Percentiles rank a stretch among this genome's conserved stretches.
Evolutionary conservation across 1,140 invertebrate species (phyloP).

Genomic region (Trichoplusia ni): DNA sequence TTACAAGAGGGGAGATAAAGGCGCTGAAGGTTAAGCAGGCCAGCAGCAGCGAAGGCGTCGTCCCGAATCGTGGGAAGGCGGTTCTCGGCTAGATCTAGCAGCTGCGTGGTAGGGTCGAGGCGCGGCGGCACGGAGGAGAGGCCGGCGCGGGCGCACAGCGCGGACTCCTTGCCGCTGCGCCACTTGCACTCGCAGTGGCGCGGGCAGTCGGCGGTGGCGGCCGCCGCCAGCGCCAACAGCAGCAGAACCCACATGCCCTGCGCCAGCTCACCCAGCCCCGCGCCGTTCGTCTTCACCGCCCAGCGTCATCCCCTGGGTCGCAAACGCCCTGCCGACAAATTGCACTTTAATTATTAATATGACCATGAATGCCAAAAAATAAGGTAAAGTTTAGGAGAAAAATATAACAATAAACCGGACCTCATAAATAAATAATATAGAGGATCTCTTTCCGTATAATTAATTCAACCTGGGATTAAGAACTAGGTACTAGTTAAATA

Average conservation of each 20-base stretch:
- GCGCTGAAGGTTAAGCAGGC: slow-evolving; percentile 90
- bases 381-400: too few relatives aligned
- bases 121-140: slow-evolving; percentile 86
- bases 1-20: slow-evolving; percentile 86
- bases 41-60: slow-evolving; percentile 87
- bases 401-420: too few relatives aligned
- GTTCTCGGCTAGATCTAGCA: slow-evolving; percentile 89
- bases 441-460: too few relatives aligned
- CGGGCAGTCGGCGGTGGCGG: slow-evolving; percentile 84
- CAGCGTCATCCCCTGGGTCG: slow-evolving; percentile 64
- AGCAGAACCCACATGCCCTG: slow-evolving; percentile 74
- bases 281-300: slow-evolving; percentile 64
- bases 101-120: slow-evolving; percentile 88
- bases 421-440: too few relatives aligned
- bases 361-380: too few relatives aligned
- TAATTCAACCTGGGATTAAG: too few relatives aligned
- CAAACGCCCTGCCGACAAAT: slow-evolving; percentile 53
- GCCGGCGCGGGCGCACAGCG: slow-evolving; percentile 87
- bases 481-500: too few relatives aligned
- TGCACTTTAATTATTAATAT: not conserved
- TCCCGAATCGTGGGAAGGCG: slow-evolving; percentile 84
- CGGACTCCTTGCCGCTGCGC: slow-evolving; percentile 92
- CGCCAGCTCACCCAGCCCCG: slow-evolving; percentile 67
- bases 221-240: slow-evolving; percentile 67
- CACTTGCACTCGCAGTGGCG: slow-evolving; percentile 91